Percentiles rank a stretch among this genome's conserved stretches.
Evolutionary conservation across 2,797 vertebrate species (phyloP).

Genomic region (Epinephelus awoara): DNA sequence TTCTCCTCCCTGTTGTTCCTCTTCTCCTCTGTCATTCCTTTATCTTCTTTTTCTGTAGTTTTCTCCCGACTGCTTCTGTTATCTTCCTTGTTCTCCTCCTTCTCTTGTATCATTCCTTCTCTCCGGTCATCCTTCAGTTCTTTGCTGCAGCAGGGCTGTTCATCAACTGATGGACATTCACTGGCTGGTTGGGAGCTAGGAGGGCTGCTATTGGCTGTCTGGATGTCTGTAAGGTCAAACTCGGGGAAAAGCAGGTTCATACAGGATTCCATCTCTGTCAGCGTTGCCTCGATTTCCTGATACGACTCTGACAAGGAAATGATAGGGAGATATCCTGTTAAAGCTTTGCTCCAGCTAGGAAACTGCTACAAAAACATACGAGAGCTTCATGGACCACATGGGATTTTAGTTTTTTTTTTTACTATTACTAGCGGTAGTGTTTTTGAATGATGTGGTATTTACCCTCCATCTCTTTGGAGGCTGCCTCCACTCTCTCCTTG

Average conservation of each 20-base stretch:
- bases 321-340: not conserved
- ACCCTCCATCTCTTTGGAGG: slow-evolving; percentile 92
- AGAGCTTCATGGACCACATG: not conserved
- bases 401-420: not conserved
- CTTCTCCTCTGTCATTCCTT: not conserved
- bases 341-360: not conserved
- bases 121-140: slow-evolving; percentile 67
- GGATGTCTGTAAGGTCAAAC: slow-evolving; percentile 67
- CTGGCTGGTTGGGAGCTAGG: not conserved
- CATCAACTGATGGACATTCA: slow-evolving; percentile 59
- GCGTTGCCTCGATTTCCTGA: slow-evolving; percentile 84
- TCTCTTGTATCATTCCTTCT: not conserved
- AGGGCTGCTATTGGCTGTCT: not conserved
- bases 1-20: not conserved
- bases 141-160: slow-evolving; percentile 93
- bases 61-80: not conserved
- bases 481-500: slow-evolving; percentile 88
- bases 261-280: slow-evolving; percentile 93
- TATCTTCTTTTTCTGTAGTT: not conserved
- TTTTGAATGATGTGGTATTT: not conserved
- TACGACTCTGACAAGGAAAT: slow-evolving; percentile 84
- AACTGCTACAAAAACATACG: not conserved
- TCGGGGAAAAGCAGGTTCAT: slow-evolving; percentile 89
- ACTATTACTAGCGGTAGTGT: not conserved
- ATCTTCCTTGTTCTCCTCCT: not conserved